These are phyloP conservation scores for Rhea americana DNA, from an alignment of 2,113 vertebrate genomes.

Conservation along the genomic window DNA sequence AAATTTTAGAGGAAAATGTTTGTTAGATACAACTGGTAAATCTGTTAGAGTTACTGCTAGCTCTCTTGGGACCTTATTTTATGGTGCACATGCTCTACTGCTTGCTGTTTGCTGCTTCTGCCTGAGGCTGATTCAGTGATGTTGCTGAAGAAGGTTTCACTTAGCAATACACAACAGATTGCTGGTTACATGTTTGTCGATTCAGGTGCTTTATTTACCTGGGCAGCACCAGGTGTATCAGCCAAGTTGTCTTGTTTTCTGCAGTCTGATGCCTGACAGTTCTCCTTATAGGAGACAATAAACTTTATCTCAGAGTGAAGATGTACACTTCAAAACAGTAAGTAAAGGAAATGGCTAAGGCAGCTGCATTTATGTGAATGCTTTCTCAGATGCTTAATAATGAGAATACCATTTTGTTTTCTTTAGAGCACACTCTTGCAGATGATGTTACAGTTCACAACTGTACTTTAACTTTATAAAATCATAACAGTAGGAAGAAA, in stretches of 20 bases:
- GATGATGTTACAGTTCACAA: background rate
- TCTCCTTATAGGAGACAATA: background rate
- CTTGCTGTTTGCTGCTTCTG: background rate
- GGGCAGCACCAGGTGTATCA: background rate
- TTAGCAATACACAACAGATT: background rate
- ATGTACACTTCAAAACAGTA: background rate
- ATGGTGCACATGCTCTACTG: background rate
- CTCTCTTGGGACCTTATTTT: background rate
- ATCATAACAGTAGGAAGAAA: background rate
- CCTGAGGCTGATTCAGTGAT: background rate
- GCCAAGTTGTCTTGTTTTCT: background rate
- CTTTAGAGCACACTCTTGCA: background rate
- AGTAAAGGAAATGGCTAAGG: background rate
- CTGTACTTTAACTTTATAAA: background rate
- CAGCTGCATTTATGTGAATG: background rate
- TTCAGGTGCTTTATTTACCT: background rate
- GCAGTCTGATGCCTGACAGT: background rate
- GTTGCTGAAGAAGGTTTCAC: background rate
- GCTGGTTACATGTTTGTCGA: background rate
- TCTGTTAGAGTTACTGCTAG: background rate
- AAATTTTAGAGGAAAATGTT: background rate
- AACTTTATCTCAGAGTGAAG: background rate
- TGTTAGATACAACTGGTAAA: background rate
- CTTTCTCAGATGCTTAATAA: background rate
- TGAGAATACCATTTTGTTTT: background rate